A percentile compares a stretch with the other conserved stretches of the same genome.
Conservation (phyloP, 2,888 invertebrate genomes). For the Doris montereyensis region DNA sequence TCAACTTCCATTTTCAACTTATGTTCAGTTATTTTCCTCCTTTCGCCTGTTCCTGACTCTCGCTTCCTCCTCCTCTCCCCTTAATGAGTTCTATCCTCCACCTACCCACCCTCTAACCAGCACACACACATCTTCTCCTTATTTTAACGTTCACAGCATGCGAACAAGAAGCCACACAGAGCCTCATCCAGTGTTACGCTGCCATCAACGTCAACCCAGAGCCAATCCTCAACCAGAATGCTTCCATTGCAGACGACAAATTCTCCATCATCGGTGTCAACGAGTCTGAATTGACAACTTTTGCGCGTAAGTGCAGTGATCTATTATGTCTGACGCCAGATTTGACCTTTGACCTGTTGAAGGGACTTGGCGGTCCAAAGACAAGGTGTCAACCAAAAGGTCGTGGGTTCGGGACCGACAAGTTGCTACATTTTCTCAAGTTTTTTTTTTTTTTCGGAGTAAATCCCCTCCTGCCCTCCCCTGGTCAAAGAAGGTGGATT, state of each 20-base stretch:
- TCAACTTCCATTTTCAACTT: too few species aligned
- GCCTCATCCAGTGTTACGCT: conserved; percentile 44
- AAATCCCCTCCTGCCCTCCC: neutral
- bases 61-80: neutral
- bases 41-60: neutral
- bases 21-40: neutral
- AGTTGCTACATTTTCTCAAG: neutral
- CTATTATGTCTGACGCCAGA: too few species aligned
- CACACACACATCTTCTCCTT: neutral
- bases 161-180: conserved; percentile 42
- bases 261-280: conserved; percentile 43
- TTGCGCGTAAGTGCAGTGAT: conserved; percentile 47
- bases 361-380: too few species aligned
- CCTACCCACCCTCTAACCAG: neutral
- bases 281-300: conserved; percentile 27
- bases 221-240: conserved; percentile 41
- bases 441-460: neutral
- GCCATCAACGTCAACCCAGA: conserved; percentile 42
- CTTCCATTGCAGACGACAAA: conserved; percentile 45
- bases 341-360: too few species aligned
- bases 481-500: too few species aligned
- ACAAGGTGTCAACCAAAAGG: too few species aligned
- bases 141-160: conserved; percentile 44
- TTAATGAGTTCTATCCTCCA: neutral
- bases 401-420: too few species aligned